phyloP scores from a whole-genome alignment of 2,888 invertebrate species.

The Pachycephus smyrnensis region DNA sequence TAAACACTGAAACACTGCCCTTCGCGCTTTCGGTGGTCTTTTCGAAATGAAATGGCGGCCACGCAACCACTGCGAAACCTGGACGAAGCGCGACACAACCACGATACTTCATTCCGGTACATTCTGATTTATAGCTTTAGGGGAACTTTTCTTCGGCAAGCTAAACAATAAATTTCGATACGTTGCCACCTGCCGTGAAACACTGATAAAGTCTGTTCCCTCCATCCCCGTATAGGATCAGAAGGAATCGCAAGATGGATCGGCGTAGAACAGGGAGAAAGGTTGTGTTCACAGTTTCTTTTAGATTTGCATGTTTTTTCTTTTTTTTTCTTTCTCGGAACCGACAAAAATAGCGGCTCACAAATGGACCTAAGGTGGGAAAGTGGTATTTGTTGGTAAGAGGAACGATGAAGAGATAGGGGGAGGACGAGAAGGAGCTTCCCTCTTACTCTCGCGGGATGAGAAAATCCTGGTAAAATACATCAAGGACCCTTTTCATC shows the following conservation, averaged over 20 bases:
- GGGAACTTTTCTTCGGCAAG: not conserved
- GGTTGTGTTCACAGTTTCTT: not conserved
- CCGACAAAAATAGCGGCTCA: not conserved
- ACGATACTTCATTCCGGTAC: not conserved
- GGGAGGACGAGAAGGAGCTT: not conserved
- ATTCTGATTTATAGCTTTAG: not conserved
- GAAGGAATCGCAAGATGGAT: not conserved
- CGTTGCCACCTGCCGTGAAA: not conserved
- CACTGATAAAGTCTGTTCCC: not conserved
- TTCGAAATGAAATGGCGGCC: not conserved
- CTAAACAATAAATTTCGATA: slow-evolving; percentile 1
- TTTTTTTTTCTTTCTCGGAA: not conserved
- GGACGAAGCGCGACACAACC: not conserved
- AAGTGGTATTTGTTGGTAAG: not conserved
- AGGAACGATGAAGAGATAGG: not conserved
- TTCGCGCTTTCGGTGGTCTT: not conserved
- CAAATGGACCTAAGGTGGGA: not conserved
- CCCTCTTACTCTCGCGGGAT: not conserved
- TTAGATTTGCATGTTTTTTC: not conserved
- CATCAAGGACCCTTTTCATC: slow-evolving; percentile 10
- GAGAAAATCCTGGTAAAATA: slow-evolving; percentile 16
- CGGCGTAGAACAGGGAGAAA: not conserved
- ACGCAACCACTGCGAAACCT: not conserved
- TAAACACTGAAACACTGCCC: not conserved
- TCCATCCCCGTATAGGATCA: not conserved